Evolutionary conservation across 2,113 vertebrate species (phyloP), one percentile per base, ranked within the genome.

Genomic region (Lasiurus cinereus): DNA sequence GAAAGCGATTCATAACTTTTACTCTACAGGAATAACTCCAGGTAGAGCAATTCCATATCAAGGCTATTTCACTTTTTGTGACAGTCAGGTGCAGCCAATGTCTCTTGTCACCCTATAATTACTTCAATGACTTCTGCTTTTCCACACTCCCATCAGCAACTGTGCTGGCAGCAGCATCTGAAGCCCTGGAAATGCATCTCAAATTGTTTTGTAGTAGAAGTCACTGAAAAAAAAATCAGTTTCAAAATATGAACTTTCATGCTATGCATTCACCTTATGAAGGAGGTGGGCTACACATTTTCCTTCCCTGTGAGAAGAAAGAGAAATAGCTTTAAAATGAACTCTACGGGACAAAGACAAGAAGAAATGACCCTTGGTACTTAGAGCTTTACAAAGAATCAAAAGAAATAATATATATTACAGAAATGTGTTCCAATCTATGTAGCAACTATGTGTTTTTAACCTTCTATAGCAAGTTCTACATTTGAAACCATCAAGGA

Each of bases 301-400:
- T 54, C 39, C 64, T 83, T 83, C 66, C 16, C 11, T 50, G 22
- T 21, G 19, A 54, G 64, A 83, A 93, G 73, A 67, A 78, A 91
- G 64, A 85, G 6, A 22, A 82, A 91, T 36, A 73, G 19, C 16
- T 88, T 33, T 78, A 48, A n/a, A 69, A 52, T 70, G 90, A 87
- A 82, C 80, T 56, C 13, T 62, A 39, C 3, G 73, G 16, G 33
- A 85, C 31, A 93, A 79, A 79, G 56, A 96, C 82, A 89, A 89
- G 27, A 80, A 19, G 84, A 96, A 83, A 48, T 69, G 69, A 94
- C 5, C 52, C 29, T 46, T 66, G 78, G 66, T 27, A 66, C 16
- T 90, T 80, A 80, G 12, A 91, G 50, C 27, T 93, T 54, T 59
- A 80, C 39, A 39, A 54, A 80, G 70, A 93, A 88, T 54, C 83